Evolutionary conservation across 1,140 invertebrate species (phyloP), one percentile per base, ranked within the genome.

Genomic region (Saxidomus purpurata): DNA sequence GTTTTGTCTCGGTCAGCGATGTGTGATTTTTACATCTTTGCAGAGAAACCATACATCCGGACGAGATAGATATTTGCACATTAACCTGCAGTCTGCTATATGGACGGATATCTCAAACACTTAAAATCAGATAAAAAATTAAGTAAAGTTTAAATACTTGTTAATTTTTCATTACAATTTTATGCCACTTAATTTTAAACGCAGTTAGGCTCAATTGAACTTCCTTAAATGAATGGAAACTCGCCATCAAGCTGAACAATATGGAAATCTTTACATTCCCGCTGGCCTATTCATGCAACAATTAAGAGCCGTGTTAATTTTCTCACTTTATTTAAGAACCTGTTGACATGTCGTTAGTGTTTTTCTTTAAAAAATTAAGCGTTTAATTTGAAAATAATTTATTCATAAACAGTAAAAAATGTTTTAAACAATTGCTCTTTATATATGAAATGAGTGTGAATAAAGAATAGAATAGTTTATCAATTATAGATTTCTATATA

Each of bases 121-220:
- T 28, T 63, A 28, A 63, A 15, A 71, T 71, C 67, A 38, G 67
- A 71, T 40, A 71, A 38, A 36, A 67, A 31, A 28, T 63, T 1
- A 63, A 28, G 9, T 9, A 63, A 63, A 28, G 59, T 38, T n/a
- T 38, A 38, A 38, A 40, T 38, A 38, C 67, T 36, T 71, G 34
- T 79, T 34, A 52, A 79, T 36, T 36, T 34, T 55, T 79, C 2
- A 52, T 28, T 55, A 79, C 47, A 79, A 79, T 52, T 52, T 79
- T 79, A 79, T 55, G 34, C 13, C 76, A 79, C 49, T 79, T 79
- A 52, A 52, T 49, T 2, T 55, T 79, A 47, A 79, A 36, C 55
- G 76, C 49, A 79, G 28, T 38, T 31, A 38, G 22, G 67, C 3
- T 38, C 31, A 36, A 36, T 71, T 71, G 17, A 28, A 71, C 67